phyloP scores from a whole-genome alignment of 1,140 invertebrate genomes.

The Macrobrachium rosenbergii region DNA sequence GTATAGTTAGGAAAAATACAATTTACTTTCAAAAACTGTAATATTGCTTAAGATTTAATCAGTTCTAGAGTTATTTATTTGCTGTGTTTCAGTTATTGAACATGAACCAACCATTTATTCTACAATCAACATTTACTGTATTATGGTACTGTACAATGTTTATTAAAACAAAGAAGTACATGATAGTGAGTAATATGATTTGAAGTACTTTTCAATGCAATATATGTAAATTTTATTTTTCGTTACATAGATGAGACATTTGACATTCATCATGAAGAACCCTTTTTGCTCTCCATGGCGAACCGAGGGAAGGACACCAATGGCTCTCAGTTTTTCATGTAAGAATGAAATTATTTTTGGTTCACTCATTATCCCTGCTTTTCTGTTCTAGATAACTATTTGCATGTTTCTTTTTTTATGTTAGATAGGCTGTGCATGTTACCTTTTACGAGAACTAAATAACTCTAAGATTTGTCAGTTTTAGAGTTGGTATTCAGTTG shows the following conservation, averaged over 20 bases:
- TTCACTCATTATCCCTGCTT: background rate
- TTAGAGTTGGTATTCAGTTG: background rate
- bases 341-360: constrained; percentile 66
- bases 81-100: no score
- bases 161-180: no score
- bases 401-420: background rate
- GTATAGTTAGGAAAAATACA: no score
- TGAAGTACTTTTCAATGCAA: no score
- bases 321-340: constrained; percentile 98
- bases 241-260: constrained; percentile 89
- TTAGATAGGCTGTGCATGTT: background rate
- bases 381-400: background rate
- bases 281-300: constrained; percentile 73
- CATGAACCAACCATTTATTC: no score
- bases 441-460: background rate
- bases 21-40: no score
- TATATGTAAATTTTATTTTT: constrained; percentile 6
- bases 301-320: constrained; percentile 93
- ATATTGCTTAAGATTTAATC: no score
- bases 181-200: no score
- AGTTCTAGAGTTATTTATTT: no score
- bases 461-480: background rate
- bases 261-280: constrained; percentile 85
- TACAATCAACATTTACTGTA: no score
- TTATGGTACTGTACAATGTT: no score